Conservation (phyloP, 2,797 vertebrate genomes). For the Acanthornis magna region DNA sequence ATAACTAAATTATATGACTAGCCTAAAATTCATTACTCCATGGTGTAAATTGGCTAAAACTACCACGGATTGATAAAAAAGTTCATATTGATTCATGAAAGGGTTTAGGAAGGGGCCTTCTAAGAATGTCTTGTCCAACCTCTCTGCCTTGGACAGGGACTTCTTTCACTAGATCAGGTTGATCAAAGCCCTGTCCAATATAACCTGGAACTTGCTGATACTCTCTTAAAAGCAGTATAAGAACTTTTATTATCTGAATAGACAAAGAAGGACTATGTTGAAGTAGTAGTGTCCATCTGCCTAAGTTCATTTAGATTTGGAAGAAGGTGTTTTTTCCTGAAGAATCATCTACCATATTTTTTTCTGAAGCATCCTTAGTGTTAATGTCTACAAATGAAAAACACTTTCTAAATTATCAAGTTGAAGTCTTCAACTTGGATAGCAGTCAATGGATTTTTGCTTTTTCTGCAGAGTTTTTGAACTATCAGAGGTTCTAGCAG, state of each 20-base stretch:
- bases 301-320: background rate
- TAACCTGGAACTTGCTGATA: background rate
- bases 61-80: background rate
- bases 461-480: background rate
- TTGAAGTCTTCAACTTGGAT: background rate
- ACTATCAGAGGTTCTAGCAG: background rate
- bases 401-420: background rate
- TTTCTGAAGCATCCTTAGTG: background rate
- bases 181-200: background rate
- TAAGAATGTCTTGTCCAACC: background rate
- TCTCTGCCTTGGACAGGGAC: too few relatives aligned
- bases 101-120: background rate
- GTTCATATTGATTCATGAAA: background rate
- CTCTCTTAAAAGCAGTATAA: background rate
- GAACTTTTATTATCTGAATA: background rate
- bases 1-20: background rate
- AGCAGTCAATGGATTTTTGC: background rate
- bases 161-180: background rate
- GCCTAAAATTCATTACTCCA: background rate
- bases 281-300: background rate
- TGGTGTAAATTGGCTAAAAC: background rate
- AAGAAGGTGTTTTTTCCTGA: background rate
- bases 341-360: background rate
- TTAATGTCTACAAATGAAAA: background rate
- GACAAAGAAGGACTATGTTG: rapidly evolving